Conservation (phyloP, 2,888 invertebrate species). For the Metopia argyrocephala region DNA sequence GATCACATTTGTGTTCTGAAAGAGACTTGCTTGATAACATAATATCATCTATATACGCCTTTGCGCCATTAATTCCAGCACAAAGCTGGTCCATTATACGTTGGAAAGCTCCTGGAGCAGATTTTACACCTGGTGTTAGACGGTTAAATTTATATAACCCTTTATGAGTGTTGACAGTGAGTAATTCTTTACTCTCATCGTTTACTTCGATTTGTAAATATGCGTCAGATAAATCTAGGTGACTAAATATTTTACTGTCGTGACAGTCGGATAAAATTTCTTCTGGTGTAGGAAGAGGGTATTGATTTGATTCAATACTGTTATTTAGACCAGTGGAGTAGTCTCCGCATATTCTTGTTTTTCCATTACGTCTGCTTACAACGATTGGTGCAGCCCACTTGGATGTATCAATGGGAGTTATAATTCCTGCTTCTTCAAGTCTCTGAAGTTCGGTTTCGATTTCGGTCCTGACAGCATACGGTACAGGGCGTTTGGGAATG, state of each 20-base stretch:
- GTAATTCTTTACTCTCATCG: slow-evolving; percentile 55
- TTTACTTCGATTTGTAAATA: slow-evolving; percentile 65
- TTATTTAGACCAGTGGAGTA: slow-evolving; percentile 64
- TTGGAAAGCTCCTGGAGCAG: slow-evolving; percentile 62
- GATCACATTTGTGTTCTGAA: slow-evolving; percentile 13
- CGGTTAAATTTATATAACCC: slow-evolving; percentile 56
- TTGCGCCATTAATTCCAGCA: slow-evolving; percentile 42
- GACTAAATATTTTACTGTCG: slow-evolving; percentile 42
- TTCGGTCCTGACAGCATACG: no score
- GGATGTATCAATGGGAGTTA: slow-evolving; percentile 61
- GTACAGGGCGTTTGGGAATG: no score
- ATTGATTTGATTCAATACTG: slow-evolving; percentile 61
- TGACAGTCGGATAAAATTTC: slow-evolving; percentile 8
- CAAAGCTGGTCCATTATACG: slow-evolving; percentile 59
- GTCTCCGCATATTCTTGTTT: slow-evolving; percentile 64
- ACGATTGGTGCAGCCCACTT: slow-evolving; percentile 66
- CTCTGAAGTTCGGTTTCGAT: no score
- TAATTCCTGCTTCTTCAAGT: slow-evolving; percentile 54
- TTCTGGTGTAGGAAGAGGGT: no score
- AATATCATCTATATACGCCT: slow-evolving; percentile 60
- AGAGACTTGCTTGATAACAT: slow-evolving; percentile 36
- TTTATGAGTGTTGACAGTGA: slow-evolving; percentile 61
- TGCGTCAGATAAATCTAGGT: slow-evolving; percentile 64
- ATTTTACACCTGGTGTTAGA: slow-evolving; percentile 63
- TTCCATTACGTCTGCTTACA: slow-evolving; percentile 46